These are phyloP conservation scores for Premnoplex brunnescens DNA, from an alignment of 2,797 vertebrate species.

Conservation along the genomic window DNA sequence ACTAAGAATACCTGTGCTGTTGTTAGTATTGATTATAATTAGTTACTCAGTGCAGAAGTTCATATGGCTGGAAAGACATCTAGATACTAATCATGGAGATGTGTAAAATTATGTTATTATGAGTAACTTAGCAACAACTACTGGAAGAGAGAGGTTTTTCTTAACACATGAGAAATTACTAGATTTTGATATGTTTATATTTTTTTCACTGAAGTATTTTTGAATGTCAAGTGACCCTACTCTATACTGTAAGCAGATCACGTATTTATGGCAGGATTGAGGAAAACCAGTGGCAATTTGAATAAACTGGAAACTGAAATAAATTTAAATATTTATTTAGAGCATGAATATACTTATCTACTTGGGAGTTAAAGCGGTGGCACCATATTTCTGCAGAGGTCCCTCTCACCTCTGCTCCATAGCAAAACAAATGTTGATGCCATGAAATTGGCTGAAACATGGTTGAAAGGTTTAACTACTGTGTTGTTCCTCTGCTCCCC, in stretches of 20 bases:
- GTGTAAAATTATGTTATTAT: not conserved
- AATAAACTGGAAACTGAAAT: not conserved
- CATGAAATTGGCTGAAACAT: not conserved
- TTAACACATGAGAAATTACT: not conserved
- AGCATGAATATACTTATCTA: not conserved
- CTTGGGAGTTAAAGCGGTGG: not conserved
- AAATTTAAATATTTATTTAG: not conserved
- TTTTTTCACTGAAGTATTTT: not conserved
- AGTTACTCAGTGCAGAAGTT: not conserved
- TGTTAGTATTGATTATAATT: not conserved
- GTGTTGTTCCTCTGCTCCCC: not conserved
- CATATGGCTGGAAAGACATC: not conserved
- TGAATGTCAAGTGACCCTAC: not conserved
- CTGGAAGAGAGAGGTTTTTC: not conserved
- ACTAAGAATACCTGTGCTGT: not conserved
- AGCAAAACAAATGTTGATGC: not conserved
- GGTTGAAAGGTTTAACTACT: not conserved
- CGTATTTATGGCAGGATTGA: not conserved
- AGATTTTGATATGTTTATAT: not conserved
- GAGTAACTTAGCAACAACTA: not conserved
- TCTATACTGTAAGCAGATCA: not conserved
- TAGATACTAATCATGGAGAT: not conserved
- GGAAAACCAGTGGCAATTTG: not conserved
- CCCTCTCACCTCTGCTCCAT: not conserved
- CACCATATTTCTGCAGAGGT: not conserved